Evolutionary conservation across 2,888 invertebrate genomes (phyloP), one percentile per base, ranked within the genome.

Genomic region (Exephanes ischioxanthus): DNA sequence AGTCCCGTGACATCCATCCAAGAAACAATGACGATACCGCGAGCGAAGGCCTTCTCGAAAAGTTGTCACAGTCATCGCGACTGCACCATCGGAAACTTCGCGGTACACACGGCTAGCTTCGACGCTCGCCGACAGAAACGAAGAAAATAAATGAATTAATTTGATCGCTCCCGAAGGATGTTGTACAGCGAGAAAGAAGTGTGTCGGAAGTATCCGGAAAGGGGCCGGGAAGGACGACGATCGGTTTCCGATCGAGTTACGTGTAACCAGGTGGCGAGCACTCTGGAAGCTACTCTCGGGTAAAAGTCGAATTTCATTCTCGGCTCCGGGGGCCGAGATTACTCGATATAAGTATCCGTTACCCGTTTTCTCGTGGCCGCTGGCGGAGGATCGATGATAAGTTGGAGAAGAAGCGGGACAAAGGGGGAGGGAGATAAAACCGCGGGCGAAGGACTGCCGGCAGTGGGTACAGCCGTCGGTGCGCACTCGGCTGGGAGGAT

Each of bases 221-320:
- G 6, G 14, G 37, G 19, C 51, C 22, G 14, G 26, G 53, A 80
- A 66, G 51, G 41, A 41, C 72, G 66, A 72, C 72, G 53, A 80
- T 71, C 72, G 80, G 63, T 80, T 80, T 72, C 51, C 80, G 80
- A 80, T 80, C 66, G 80, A 66, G 51, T 80, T 66, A 66, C 41
- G 41, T 37, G 51, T 26, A 37, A 48, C 37, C 70, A 70, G 51
- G 51, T 78, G n/a, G 70, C 70, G 66, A 58, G 19, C 22, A 48
- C 70, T 61, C 68, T 11, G 33, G 70, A 16, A 41, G 19, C 58
- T 37, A 14, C 37, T 68, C 19, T 30, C 7, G 19, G 11, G 1
- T 14, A 19, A 70, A 72, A 72, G 41, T 72, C 66, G 63, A 63
- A 72, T 80, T 72, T 66, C 41, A 80, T 80, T 72, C 63, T 71